phyloP scores from a whole-genome alignment of 1,140 invertebrate genomes.

The Ctenoplectra terminalis region DNA sequence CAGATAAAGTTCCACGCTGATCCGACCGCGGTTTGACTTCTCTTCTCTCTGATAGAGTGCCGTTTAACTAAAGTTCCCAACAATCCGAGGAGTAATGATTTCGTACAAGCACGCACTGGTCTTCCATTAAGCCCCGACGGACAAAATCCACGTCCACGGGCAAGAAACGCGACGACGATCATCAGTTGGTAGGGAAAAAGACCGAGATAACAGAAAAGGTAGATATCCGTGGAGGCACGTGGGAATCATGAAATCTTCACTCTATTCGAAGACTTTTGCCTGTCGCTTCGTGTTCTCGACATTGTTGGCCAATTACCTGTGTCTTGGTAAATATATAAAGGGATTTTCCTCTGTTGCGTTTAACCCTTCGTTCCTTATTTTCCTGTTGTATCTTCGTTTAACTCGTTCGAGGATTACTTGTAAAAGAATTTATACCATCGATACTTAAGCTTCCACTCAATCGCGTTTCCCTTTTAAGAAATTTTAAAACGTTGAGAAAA shows the following conservation, averaged over 20 bases:
- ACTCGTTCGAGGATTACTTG: too few relatives aligned
- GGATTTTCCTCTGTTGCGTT: too few relatives aligned
- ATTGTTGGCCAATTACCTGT: slow-evolving; percentile 67
- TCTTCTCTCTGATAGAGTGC: background rate
- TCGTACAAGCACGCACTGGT: slow-evolving; percentile 61
- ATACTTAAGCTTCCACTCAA: too few relatives aligned
- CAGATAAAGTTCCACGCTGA: slow-evolving; percentile 2
- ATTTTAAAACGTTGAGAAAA: too few relatives aligned
- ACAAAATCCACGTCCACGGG: slow-evolving; percentile 37
- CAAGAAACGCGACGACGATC: slow-evolving; percentile 52
- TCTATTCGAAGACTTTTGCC: too few relatives aligned
- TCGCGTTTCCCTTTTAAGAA: too few relatives aligned
- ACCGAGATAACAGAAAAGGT: slow-evolving; percentile 43
- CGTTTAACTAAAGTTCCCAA: slow-evolving; percentile 63
- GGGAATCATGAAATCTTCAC: slow-evolving; percentile 76
- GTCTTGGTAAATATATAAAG: slow-evolving; percentile 78
- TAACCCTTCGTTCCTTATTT: too few relatives aligned
- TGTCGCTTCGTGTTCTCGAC: slow-evolving; percentile 44
- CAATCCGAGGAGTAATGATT: slow-evolving; percentile 53
- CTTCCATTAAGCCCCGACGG: slow-evolving; percentile 59
- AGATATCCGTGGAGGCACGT: slow-evolving; percentile 70
- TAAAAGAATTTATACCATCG: too few relatives aligned
- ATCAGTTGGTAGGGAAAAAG: slow-evolving; percentile 59
- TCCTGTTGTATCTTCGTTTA: too few relatives aligned
- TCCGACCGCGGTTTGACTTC: background rate